Percentiles rank a stretch among this genome's conserved stretches.
Conservation (phyloP, 2,888 invertebrate genomes). For the Panzeria rudis region DNA sequence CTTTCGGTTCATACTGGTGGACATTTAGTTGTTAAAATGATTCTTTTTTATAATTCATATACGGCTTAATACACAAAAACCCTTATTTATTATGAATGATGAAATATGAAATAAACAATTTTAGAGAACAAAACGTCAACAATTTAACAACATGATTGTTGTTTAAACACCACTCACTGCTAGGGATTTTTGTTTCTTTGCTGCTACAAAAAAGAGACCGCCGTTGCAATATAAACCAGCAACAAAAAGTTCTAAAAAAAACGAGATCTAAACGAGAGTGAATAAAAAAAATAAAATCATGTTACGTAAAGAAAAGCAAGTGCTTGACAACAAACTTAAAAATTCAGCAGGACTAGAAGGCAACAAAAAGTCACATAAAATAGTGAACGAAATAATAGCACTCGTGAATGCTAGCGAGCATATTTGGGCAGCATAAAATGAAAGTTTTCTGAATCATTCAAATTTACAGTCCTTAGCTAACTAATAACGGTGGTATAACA, state of each 20-base stretch:
- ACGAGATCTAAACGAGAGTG: slow-evolving; percentile 23
- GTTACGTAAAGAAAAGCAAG: slow-evolving; percentile 50
- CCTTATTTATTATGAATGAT: slow-evolving; percentile 62
- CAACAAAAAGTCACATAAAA: neutral
- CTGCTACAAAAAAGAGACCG: neutral
- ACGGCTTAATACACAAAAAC: slow-evolving; percentile 49
- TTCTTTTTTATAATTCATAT: slow-evolving; percentile 28
- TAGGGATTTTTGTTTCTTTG: slow-evolving; percentile 2
- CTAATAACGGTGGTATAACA: too few species aligned
- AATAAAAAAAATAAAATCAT: slow-evolving; percentile 34
- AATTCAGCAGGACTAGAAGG: slow-evolving; percentile 23
- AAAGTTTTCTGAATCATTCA: too few species aligned
- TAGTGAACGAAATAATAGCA: too few species aligned
- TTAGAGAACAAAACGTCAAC: slow-evolving; percentile 21
- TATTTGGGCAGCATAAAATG: too few species aligned
- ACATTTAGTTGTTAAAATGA: slow-evolving; percentile 55
- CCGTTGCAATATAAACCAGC: slow-evolving; percentile 39
- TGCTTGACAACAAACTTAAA: slow-evolving; percentile 64
- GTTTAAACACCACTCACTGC: slow-evolving; percentile 58
- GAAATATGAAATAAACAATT: slow-evolving; percentile 32
- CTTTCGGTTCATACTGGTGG: slow-evolving; percentile 55
- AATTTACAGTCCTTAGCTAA: too few species aligned
- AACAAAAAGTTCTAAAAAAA: slow-evolving; percentile 9
- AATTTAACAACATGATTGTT: slow-evolving; percentile 67
- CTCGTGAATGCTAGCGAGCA: too few species aligned